A percentile compares a stretch with the other conserved stretches of the same genome.
These are phyloP conservation scores for Lordiphosa collinella DNA, from an alignment of 1,140 invertebrate species.

Conservation along the genomic window DNA sequence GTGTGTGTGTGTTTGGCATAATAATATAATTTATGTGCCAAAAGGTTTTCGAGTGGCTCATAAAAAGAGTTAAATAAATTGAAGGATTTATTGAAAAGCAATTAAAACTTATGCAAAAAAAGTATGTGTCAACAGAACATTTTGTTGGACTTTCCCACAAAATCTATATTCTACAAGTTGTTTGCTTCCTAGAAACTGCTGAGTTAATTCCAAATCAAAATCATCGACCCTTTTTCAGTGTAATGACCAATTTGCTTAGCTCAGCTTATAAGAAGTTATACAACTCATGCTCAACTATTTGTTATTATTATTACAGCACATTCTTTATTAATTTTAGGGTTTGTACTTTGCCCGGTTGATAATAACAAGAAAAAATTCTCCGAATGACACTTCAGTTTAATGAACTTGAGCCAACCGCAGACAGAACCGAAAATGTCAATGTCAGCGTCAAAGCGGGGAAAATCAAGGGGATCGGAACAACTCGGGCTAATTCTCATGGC, in stretches of 20 bases:
- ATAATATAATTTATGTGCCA: conserved; percentile 37
- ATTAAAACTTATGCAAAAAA: no score
- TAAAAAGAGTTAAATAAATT: no score
- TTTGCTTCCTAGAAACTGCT: no score
- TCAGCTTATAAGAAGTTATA: not conserved
- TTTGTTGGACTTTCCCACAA: no score
- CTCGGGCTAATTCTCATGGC: conserved; percentile 31
- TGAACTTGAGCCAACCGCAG: conserved; percentile 53
- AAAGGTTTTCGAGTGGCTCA: no score
- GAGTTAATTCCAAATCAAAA: no score
- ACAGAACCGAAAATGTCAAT: conserved; percentile 25
- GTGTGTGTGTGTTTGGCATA: conserved; percentile 33
- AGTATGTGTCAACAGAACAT: no score
- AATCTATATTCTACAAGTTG: no score
- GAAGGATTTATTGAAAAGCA: no score
- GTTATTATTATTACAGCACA: conserved; percentile 64
- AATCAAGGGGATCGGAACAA: no score
- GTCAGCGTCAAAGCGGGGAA: conserved; percentile 20
- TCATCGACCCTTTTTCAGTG: no score
- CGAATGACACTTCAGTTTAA: conserved; percentile 72
- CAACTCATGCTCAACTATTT: conserved; percentile 44
- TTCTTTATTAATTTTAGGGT: conserved; percentile 26
- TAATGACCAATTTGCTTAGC: no score
- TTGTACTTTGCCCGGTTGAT: conserved; percentile 48
- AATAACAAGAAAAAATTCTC: conserved; percentile 39